Conservation (phyloP, 2,888 invertebrate species). For the Apamea anceps region DNA sequence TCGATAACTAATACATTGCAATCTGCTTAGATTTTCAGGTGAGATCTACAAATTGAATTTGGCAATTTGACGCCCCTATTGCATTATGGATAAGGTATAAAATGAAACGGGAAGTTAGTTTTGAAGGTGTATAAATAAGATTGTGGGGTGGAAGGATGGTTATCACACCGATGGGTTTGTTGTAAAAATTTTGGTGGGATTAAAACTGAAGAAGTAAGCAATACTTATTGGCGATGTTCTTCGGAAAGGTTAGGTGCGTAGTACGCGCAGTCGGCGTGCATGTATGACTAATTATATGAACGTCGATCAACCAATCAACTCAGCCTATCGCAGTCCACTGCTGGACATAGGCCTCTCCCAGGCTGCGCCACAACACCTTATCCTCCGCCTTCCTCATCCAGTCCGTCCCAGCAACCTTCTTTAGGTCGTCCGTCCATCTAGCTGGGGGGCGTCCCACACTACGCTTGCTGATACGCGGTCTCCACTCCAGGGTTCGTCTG, state of each 20-base stretch:
- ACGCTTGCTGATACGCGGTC: too few species aligned
- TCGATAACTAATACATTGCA: constrained; percentile 64
- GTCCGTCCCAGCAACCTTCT: too few species aligned
- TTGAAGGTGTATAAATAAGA: constrained; percentile 20
- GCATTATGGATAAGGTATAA: constrained; percentile 50
- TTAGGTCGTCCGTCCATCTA: too few species aligned
- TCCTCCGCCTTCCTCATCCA: too few species aligned
- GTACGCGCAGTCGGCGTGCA: not conserved
- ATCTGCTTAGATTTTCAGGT: constrained; percentile 46
- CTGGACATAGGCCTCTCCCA: too few species aligned
- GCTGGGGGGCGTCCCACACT: too few species aligned
- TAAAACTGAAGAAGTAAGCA: not conserved
- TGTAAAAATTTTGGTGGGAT: not conserved
- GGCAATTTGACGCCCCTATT: constrained; percentile 49
- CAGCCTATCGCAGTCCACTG: too few species aligned
- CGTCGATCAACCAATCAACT: too few species aligned
- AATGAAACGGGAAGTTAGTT: constrained; percentile 41
- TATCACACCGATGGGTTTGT: constrained; percentile 54
- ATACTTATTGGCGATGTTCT: not conserved
- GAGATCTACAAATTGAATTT: constrained; percentile 45
- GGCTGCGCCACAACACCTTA: too few species aligned
- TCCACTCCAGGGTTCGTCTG: too few species aligned
- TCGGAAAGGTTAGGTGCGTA: not conserved
- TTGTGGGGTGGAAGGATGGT: constrained; percentile 11
- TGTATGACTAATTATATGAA: too few species aligned